Base-by-base conservation (phyloP, 2,888 invertebrate species). In the Sarcophaga subvicina region DNA sequence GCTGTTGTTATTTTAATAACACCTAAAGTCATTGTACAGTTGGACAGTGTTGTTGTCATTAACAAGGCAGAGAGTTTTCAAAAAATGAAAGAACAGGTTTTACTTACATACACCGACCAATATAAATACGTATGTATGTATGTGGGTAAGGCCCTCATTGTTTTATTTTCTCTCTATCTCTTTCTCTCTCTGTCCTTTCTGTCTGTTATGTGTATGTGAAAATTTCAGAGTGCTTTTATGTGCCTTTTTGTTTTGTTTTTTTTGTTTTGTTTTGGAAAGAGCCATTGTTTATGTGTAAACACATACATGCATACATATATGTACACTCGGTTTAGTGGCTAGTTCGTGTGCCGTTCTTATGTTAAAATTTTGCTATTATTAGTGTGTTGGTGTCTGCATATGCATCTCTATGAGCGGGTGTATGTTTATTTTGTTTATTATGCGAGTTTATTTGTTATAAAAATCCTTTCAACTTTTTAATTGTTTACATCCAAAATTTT, bases 11-110 rank as follows among this genome's bases (percentile, higher is more conserved):
- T 86, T 86, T 83, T 80, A 64, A 79, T 77, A 83, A 83, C 80
- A 70, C 73, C 86, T 83, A 83, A 77, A 80, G 83, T 83, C 83
- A 72, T 79, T 71, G 86, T 54, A 54, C 86, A 77, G 64, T 76
- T 63, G 69, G 83, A 76, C 80, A 63, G 66, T 82, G 83, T 67
- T 76, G 83, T 77, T 80, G 67, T 80, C 86, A 83, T 80, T 83
- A 83, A 80, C 83, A 86, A 77, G 86, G 63, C 63, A 71, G 62
- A 72, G 83, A 76, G 14, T 49, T 49, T 14, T 4, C 49, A 49
- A 14, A 49, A 49, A 49, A 49, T 37, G 1, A 37, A 37, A 8
- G 8, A 8, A 37, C 37, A 37, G 37, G 37, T 37, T 37, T 37
- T 37, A 54, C 54, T 3, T 49, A 54, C 54, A 54, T 14, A 54